Conservation (phyloP, 2,797 vertebrate species). For the Cuculus canorus region DNA sequence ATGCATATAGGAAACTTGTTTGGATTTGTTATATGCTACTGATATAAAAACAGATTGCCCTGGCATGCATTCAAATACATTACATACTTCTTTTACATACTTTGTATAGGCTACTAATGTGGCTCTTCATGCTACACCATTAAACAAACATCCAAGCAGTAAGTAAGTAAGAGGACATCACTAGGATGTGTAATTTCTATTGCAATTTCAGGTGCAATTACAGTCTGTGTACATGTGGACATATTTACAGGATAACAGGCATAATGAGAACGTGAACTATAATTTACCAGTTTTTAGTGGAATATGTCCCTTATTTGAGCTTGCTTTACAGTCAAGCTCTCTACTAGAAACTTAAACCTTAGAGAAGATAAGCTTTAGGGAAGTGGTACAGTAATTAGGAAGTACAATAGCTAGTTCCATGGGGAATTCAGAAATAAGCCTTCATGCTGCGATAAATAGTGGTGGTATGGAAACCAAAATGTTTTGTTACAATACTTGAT, state of each 20-base stretch:
- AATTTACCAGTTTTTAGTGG: slow-evolving; percentile 20
- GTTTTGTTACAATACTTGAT: slow-evolving; percentile 48
- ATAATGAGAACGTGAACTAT: neutral
- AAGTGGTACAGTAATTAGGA: slow-evolving; percentile 59
- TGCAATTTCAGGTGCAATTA: neutral
- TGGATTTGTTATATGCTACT: neutral
- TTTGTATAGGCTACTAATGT: neutral
- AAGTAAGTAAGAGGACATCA: neutral
- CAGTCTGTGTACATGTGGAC: neutral
- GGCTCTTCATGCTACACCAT: neutral
- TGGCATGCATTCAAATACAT: neutral
- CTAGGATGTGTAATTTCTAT: neutral
- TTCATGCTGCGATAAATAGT: slow-evolving; percentile 57
- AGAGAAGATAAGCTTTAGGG: slow-evolving; percentile 53
- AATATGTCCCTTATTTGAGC: neutral
- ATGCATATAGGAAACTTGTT: neutral
- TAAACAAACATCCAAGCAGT: neutral
- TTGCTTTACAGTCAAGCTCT: slow-evolving; percentile 21
- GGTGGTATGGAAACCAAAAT: slow-evolving; percentile 49
- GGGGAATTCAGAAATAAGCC: slow-evolving; percentile 57
- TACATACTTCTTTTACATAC: neutral
- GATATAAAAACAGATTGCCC: neutral
- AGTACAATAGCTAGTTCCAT: slow-evolving; percentile 48
- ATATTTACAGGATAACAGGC: neutral
- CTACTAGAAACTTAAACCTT: slow-evolving; percentile 22